A percentile compares a stretch with the other conserved stretches of the same genome.
phyloP scores from a whole-genome alignment of 2,797 vertebrate genomes.

The Xenops minutus region DNA sequence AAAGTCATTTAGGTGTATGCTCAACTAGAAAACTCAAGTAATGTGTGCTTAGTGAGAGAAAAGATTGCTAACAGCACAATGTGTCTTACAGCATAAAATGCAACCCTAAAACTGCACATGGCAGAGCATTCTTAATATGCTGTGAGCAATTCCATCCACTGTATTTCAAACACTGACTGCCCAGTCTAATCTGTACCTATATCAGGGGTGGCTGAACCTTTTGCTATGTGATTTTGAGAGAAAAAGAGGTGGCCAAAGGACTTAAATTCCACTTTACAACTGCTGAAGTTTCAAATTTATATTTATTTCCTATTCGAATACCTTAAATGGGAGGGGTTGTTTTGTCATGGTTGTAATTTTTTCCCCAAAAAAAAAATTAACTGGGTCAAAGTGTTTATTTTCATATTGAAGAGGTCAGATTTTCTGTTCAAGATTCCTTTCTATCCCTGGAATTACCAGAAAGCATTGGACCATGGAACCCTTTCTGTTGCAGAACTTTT shows the following conservation, averaged over 20 bases:
- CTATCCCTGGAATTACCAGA: not conserved
- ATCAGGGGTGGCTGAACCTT: not conserved
- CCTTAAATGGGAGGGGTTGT: not conserved
- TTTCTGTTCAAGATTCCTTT: not conserved
- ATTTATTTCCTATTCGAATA: not conserved
- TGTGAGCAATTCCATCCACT: slow-evolving; percentile 21
- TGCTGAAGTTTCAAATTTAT: not conserved
- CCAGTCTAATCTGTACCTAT: not conserved
- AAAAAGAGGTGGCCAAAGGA: not conserved
- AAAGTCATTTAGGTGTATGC: slow-evolving; percentile 32
- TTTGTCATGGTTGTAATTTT: not conserved
- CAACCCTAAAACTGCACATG: not conserved
- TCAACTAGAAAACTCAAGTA: slow-evolving; percentile 32
- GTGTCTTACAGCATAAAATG: slow-evolving; percentile 32
- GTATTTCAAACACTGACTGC: slow-evolving; percentile 35
- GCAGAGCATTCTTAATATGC: slow-evolving; percentile 24
- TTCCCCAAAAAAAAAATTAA: rapidly evolving
- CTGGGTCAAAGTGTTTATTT: not conserved
- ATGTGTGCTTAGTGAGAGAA: slow-evolving; percentile 3
- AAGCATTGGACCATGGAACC: not conserved
- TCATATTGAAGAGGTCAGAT: not conserved
- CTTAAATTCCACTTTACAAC: not conserved
- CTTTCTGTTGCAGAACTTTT: not conserved
- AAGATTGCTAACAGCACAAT: slow-evolving; percentile 1
- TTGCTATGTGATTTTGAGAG: not conserved